These are phyloP conservation scores for Typhlichthys eigenmanni DNA, from an alignment of 2,797 vertebrate genomes.

Conservation along the genomic window DNA sequence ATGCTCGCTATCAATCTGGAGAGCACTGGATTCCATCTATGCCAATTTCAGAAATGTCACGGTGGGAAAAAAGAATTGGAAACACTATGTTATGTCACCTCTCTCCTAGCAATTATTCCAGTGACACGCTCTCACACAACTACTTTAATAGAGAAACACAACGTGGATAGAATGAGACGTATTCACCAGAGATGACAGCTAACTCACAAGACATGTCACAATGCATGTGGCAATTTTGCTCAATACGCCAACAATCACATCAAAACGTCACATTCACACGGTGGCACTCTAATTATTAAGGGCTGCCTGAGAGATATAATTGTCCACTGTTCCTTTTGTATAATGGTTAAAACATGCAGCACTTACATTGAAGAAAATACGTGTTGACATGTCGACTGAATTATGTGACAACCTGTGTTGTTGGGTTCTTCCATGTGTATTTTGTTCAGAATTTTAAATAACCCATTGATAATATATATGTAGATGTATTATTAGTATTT, in stretches of 20 bases:
- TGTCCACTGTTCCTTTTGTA: slow-evolving; percentile 52
- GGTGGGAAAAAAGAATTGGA: slow-evolving; percentile 49
- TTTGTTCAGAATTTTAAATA: slow-evolving; percentile 31
- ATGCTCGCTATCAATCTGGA: slow-evolving; percentile 41
- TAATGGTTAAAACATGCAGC: slow-evolving; percentile 29
- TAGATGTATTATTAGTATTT: neutral
- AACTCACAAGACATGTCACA: slow-evolving; percentile 59
- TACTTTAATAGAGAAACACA: slow-evolving; percentile 64
- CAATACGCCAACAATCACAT: slow-evolving; percentile 50
- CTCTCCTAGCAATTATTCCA: slow-evolving; percentile 68
- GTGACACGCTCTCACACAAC: slow-evolving; percentile 56
- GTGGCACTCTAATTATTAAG: slow-evolving; percentile 58
- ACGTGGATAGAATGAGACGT: slow-evolving; percentile 58
- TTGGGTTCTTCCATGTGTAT: slow-evolving; percentile 25
- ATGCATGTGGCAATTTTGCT: slow-evolving; percentile 54
- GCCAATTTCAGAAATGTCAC: slow-evolving; percentile 67
- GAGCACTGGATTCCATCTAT: slow-evolving; percentile 51
- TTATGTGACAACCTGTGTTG: slow-evolving; percentile 50
- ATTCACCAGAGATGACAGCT: slow-evolving; percentile 64
- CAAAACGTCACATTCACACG: slow-evolving; percentile 52
- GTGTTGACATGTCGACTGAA: slow-evolving; percentile 44
- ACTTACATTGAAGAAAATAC: slow-evolving; percentile 43
- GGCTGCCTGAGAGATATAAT: slow-evolving; percentile 40
- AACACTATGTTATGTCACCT: slow-evolving; percentile 58
- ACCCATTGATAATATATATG: slow-evolving; percentile 5